phyloP scores from a whole-genome alignment of 2,113 vertebrate genomes.

The Lamprotornis superbus region DNA sequence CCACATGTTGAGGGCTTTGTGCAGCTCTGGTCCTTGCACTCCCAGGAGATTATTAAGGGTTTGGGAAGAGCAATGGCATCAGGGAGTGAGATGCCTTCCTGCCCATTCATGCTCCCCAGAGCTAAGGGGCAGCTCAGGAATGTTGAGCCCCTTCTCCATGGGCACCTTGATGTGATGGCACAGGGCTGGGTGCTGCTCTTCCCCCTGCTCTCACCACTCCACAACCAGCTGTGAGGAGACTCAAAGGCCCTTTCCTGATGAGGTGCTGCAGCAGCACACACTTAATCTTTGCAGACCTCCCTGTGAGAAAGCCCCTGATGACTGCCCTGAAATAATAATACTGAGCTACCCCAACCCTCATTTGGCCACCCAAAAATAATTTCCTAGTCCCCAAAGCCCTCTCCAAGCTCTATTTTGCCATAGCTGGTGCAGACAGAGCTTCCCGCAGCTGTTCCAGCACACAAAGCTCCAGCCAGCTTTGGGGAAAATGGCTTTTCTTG shows the following conservation, averaged over 20 bases:
- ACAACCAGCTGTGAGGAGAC: fast-evolving
- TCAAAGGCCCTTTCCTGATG: neutral
- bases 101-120: neutral
- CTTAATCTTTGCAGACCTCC: neutral
- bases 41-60: neutral
- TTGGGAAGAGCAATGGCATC: neutral
- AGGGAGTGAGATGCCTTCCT: neutral
- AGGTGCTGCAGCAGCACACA: neutral
- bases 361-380: neutral
- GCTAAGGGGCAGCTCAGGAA: neutral
- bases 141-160: neutral
- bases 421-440: neutral
- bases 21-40: neutral
- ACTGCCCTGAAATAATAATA: neutral
- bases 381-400: neutral
- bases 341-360: neutral
- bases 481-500: neutral
- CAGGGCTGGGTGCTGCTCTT: neutral
- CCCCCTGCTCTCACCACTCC: neutral
- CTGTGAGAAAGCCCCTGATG: neutral
- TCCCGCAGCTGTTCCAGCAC: neutral
- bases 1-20: neutral
- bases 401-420: neutral
- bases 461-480: neutral
- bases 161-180: neutral